Base-by-base conservation (phyloP, 2,888 invertebrate species). In the Calephelis perditalis region DNA sequence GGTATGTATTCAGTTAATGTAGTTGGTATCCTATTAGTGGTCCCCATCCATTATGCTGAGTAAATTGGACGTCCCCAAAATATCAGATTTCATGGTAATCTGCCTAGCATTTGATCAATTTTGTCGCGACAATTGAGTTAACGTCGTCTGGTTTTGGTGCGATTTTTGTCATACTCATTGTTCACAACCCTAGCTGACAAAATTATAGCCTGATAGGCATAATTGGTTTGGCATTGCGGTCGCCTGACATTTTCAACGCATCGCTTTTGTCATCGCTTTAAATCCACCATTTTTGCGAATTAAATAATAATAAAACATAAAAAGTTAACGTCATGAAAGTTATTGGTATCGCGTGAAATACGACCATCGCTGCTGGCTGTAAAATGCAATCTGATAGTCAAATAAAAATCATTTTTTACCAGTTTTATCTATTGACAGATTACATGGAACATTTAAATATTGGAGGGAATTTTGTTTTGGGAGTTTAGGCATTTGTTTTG, bases 71-170 rank as follows among this genome's bases (percentile, higher is more conserved):
- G 72, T 81, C 86, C 86, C 73, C 79, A 81, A 83, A 85, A 87
- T 88, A 90, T 90, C 89, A 84, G 81, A 86, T 89, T 84, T 87
- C 89, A 80, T 79, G 84, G 82, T 84, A 82, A 88, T 88, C 85
- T 83, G 77, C 74, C 82, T 84, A 84, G 84, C 85, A 79, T 79
- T 52, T 85, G 83, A 89, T 89, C 79, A 78, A 71, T 78, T 80
- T 82, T 76, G 88, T 84, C 82, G 82, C 78, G 81, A 83, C 84
- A 84, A 90, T 89, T 79, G 84, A 86, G 86, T 90, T 88, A 86
- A 75, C 77, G 79, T 79, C 86, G 83, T 84, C 87, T 87, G 88
- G 82, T 82, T 76, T 76, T 74, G 71, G 70, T 72, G 68, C 80
- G 73, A 83, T 87, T 90, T 90, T 88, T 87, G 82, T 77, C 84